Evolutionary conservation across 1,140 invertebrate genomes (phyloP).

Genomic region (Drosophila bocki): DNA sequence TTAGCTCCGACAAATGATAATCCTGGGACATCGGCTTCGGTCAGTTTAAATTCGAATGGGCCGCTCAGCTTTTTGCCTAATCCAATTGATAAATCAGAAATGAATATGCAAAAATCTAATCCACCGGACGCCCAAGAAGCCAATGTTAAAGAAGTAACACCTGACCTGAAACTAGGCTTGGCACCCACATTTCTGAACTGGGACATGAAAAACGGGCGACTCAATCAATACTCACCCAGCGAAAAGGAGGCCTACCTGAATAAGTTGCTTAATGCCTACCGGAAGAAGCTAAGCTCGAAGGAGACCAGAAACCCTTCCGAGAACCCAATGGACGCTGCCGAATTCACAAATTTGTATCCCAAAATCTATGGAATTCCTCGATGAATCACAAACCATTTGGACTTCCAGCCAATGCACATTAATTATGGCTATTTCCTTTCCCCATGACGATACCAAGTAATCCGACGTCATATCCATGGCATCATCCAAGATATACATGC

Average conservation of each 20-base stretch:
- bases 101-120: constrained; percentile 25
- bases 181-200: constrained; percentile 57
- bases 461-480: constrained; percentile 58
- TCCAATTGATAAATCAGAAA: constrained; percentile 23
- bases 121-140: neutral
- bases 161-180: constrained; percentile 3
- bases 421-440: constrained; percentile 6
- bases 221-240: constrained; percentile 26
- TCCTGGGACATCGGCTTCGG: neutral
- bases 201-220: constrained; percentile 36
- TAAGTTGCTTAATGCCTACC: constrained; percentile 43
- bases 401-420: neutral
- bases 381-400: constrained; percentile 44
- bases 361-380: neutral
- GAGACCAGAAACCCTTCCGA: neutral
- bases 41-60: constrained; percentile 32
- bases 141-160: neutral
- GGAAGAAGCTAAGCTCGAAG: constrained; percentile 13
- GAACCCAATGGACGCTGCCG: neutral
- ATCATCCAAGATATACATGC: constrained; percentile 29
- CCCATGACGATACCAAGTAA: constrained; percentile 8
- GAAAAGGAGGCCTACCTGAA: constrained; percentile 56
- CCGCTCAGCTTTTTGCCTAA: neutral
- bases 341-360: neutral
- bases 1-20: neutral